Evolutionary conservation across 2,888 invertebrate species (phyloP), one percentile per base, ranked within the genome.

Genomic region (Unio pictorum): DNA sequence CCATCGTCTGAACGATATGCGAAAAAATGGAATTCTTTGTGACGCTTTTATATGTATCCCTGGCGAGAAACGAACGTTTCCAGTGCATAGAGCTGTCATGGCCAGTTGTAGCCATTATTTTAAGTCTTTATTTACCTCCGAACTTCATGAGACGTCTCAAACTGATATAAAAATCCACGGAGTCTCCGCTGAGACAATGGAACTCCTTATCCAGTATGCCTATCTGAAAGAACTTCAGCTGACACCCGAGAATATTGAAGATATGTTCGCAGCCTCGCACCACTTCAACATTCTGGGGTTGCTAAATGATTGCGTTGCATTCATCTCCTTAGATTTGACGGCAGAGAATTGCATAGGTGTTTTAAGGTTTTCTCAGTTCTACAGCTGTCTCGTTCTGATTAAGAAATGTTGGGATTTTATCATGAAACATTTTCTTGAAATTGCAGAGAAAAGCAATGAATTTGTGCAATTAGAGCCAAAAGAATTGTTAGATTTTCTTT

Each of bases 61-160:
- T 11, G 94, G 95, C 84, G 96, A 96, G 90, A 95, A 95, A 72
- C 93, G 93, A 66, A 92, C 92, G 76, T 95, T 96, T 86, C 94
- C 94, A 61, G 95, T 96, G 65, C 97, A 97, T 91, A 93, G 87
- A 63, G 85, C 85, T 57, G 80, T 89, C 61, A 81, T 88, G 82
- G 86, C 88, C 17, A 94, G 96, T 74, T 95, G 95, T 91, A 96
- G 96, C 88, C 93, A 94, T 61, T 97, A 96, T 91, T 97, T 97
- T 91, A 94, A 95, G 89, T 94, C 95, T 64, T 91, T 95, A 28
- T 96, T 96, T 89, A 95, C 95, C 67, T 95, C 95, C 88, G 93
- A 93, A 20, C 90, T 94, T 76, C 93, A 93, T 81, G 94, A 84
- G 69, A 74, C 79, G 5, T 63, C 73, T n/a, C 70, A 80, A 62